These are phyloP conservation scores for Edolisoma coerulescens DNA, from an alignment of 2,113 vertebrate species.

Conservation along the genomic window DNA sequence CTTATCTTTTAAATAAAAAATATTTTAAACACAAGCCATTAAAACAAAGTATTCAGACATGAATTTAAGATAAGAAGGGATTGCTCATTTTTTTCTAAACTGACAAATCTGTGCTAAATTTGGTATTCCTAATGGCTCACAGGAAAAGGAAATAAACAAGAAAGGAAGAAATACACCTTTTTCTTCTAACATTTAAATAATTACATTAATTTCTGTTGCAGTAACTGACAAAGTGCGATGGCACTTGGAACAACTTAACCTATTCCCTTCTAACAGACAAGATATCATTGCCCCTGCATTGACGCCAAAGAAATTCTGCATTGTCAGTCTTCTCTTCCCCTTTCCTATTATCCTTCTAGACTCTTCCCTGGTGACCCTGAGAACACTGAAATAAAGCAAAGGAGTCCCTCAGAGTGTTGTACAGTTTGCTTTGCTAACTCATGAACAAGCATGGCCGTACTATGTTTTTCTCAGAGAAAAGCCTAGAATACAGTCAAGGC, in stretches of 20 bases:
- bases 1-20: conserved; percentile 7
- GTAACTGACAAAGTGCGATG: background rate
- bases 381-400: background rate
- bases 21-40: background rate
- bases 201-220: background rate
- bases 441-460: background rate
- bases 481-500: background rate
- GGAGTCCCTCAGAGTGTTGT: background rate
- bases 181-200: background rate
- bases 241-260: background rate
- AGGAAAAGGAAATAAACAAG: conserved; percentile 5
- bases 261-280: background rate
- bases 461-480: background rate
- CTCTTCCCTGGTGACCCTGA: background rate
- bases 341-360: background rate
- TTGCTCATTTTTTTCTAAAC: background rate
- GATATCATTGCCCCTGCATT: background rate
- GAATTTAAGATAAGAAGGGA: background rate
- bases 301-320: background rate
- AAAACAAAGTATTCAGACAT: background rate
- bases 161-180: background rate
- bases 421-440: background rate
- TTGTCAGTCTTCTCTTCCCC: background rate
- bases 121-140: background rate
- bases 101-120: background rate